Conservation (phyloP, 2,888 invertebrate genomes). For the Protophormia terraenovae region DNA sequence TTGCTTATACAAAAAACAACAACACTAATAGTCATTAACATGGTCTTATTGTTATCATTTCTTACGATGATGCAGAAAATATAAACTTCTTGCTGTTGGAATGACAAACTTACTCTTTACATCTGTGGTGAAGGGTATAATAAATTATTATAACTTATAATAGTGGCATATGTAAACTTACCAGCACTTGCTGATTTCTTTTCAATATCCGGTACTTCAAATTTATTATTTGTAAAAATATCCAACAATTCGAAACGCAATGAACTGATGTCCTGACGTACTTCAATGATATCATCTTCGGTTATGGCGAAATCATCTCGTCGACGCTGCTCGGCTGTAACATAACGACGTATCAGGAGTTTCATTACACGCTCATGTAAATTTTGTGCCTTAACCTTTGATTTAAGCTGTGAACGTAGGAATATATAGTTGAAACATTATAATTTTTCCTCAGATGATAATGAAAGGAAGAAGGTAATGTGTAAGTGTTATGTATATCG, state of each 20-base stretch:
- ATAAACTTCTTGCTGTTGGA: no score
- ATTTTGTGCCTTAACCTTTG: slow-evolving; percentile 86
- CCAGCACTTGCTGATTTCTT: slow-evolving; percentile 82
- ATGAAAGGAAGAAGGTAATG: no score
- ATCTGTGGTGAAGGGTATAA: no score
- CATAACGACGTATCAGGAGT: slow-evolving; percentile 93
- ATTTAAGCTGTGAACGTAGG: slow-evolving; percentile 84
- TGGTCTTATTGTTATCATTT: no score
- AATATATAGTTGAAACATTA: no score
- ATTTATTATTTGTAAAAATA: slow-evolving; percentile 93
- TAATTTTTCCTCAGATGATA: no score
- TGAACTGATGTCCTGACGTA: slow-evolving; percentile 97
- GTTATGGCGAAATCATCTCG: slow-evolving; percentile 95
- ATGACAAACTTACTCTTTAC: no score
- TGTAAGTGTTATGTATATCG: no score
- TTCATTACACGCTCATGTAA: slow-evolving; percentile 93
- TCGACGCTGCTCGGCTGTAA: slow-evolving; percentile 93
- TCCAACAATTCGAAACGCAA: slow-evolving; percentile 95
- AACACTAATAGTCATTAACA: no score
- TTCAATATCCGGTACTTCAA: slow-evolving; percentile 90
- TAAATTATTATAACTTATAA: neutral
- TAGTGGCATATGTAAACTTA: slow-evolving; percentile 55
- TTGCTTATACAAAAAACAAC: no score
- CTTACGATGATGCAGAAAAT: no score
- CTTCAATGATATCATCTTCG: slow-evolving; percentile 99